phyloP scores from a whole-genome alignment of 2,797 vertebrate species.

The Neopelma chrysocephalum region DNA sequence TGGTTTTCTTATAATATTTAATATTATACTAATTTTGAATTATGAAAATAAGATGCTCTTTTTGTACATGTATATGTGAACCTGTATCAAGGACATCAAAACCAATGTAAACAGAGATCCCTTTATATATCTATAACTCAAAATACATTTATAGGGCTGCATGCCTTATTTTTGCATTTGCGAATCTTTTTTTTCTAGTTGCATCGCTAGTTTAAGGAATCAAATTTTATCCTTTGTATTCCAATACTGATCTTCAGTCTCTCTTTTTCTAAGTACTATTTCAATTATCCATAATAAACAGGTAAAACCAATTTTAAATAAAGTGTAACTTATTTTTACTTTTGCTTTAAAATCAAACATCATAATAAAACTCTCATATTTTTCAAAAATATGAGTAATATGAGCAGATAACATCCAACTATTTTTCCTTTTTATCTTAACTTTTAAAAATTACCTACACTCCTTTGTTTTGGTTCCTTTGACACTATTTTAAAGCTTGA shows the following conservation, averaged over 20 bases:
- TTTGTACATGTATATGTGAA: neutral
- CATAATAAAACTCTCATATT: neutral
- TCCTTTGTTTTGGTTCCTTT: neutral
- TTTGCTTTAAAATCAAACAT: neutral
- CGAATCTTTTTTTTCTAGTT: neutral
- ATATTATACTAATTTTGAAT: neutral
- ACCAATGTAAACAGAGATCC: neutral
- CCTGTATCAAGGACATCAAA: neutral
- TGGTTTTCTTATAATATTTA: neutral
- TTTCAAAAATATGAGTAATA: neutral
- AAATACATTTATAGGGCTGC: neutral
- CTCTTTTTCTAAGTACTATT: neutral
- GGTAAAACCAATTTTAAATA: neutral
- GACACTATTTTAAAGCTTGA: neutral
- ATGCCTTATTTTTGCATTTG: neutral
- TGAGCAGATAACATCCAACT: neutral
- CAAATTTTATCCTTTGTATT: neutral
- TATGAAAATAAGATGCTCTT: neutral
- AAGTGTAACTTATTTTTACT: neutral
- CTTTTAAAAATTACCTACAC: neutral
- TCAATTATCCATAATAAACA: neutral
- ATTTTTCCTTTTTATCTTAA: neutral
- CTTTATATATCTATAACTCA: neutral
- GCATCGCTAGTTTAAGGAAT: neutral
- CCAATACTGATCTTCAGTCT: neutral